Evolutionary conservation across 2,888 invertebrate species (phyloP), one percentile per base, ranked within the genome.

Genomic region (Azorinus chamasolen): DNA sequence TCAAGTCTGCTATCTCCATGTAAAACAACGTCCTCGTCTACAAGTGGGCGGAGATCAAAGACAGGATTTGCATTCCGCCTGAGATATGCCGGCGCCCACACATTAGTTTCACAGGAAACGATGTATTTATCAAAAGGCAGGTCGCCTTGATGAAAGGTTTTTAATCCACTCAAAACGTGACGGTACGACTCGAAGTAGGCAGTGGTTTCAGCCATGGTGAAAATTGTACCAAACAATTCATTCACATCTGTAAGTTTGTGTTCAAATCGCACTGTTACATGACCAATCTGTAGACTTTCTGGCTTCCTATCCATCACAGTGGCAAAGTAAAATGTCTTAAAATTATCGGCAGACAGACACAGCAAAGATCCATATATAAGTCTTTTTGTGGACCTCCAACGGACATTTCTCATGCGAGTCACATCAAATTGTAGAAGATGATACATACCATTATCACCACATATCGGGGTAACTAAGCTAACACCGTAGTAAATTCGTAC

Each of bases 141-240:
- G 43, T 86, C 83, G 8, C 79, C 76, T n/a, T 75, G 73, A 53
- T 93, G 93, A 59, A 95, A 94, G 1, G 93, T 93, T 87, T 96
- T 95, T 27, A 97, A 90, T n/a, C 95, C 96, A 82, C 94, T 94
- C 62, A 96, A 93, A 0, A 96, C 96, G 88, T 96, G 95, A 78
- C 95, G 94, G 89, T 97, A 97, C 0, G 97, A 96, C 88, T 97
- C 97, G 90, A 97, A 97, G 91, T 96, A 97, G 0, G 96, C 95
- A 59, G 95, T 95, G 61, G 96, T 95, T 91, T 97, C 96, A 1
- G 96, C 94, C 96, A 97, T 96, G 0, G 95, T 77, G 68, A 86
- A 90, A 20, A 68, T 41, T 18, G 48, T 55, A 18, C 45, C 61
- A 37, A 70, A 68, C 10, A 81, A 43, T 16, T 45, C 37, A 14